Evolutionary conservation across 2,888 invertebrate genomes (phyloP), one percentile per base, ranked within the genome.

Genomic region (Pharmacophagus antenor): DNA sequence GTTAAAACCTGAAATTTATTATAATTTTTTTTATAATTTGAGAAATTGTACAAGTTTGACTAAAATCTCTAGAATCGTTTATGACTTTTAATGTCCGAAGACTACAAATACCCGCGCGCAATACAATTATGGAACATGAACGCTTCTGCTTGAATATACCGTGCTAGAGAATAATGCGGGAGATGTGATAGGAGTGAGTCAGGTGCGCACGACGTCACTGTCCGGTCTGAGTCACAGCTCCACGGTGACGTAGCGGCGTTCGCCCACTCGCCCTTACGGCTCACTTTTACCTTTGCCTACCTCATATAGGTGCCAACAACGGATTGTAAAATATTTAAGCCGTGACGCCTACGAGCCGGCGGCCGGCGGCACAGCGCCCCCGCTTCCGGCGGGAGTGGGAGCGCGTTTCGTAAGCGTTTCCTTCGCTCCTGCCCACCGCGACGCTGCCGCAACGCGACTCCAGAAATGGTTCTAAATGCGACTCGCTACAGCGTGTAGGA

Each of bases 321-420:
- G 18, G 57, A 63, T 47, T 53, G 62, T 62, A 63, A 63, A 70
- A 70, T 70, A 72, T 69, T 63, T 68, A 64, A 67, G 61, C 63
- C 58, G 63, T 63, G 73, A 67, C 82, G 78, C 83, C 84, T 77
- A 82, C 83, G 63, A 58, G 55, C 66, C 65, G 63, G 58, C 65
- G 54, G 1, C 12, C 12, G 23, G 48, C 63, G 70, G 49, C 62
- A 69, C 5, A 63, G 81, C 79, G 83, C 80, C 84, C 81, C 81
- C 82, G 82, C 82, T 85, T 87, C 87, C 85, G 84, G 65, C 66
- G 69, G 61, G 79, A 79, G 88, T 85, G 82, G 86, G 88, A 77
- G 80, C 77, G 69, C 68, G 69, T 84, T 83, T 86, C 82, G 83
- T 82, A 84, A 85, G 76, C 79, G 73, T 76, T 88, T 89, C 87